A percentile compares a stretch with the other conserved stretches of the same genome.
phyloP scores from a whole-genome alignment of 2,888 invertebrate genomes.

The Bombylius major region DNA sequence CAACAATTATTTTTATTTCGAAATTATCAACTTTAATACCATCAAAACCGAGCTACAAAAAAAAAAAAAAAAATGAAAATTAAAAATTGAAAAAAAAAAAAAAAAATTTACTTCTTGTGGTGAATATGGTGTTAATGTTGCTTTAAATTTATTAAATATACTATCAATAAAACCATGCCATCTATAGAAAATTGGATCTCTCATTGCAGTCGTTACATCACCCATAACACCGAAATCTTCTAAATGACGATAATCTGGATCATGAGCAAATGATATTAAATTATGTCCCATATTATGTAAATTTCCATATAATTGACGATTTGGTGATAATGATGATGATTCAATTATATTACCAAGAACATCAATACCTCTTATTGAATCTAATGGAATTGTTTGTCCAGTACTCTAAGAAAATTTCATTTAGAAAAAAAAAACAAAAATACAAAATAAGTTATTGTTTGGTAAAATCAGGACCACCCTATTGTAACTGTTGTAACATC shows the following conservation, averaged over 20 bases:
- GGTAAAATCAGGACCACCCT: too few species aligned
- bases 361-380: conserved; percentile 53
- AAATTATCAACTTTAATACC: conserved; percentile 18
- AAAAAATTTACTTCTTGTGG: conserved; percentile 33
- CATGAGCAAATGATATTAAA: conserved; percentile 60
- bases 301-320: conserved; percentile 59
- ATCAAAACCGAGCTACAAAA: conserved; percentile 8
- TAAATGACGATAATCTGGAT: conserved; percentile 57
- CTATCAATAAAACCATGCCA: conserved; percentile 71
- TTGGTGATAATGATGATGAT: conserved; percentile 52
- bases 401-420: neutral
- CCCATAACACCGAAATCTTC: conserved; percentile 69
- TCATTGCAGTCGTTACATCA: conserved; percentile 71
- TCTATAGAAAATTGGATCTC: conserved; percentile 76
- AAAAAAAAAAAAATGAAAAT: neutral
- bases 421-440: too few species aligned
- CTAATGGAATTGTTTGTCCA: conserved; percentile 19
- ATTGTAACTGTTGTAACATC: too few species aligned
- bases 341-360: conserved; percentile 68
- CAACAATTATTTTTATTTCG: conserved; percentile 19
- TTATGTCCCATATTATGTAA: conserved; percentile 74
- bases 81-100: neutral
- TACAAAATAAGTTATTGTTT: too few species aligned
- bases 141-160: conserved; percentile 59
- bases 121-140: conserved; percentile 44